Base-by-base conservation (phyloP, 2,113 vertebrate genomes). In the Ciconia stormi region DNA sequence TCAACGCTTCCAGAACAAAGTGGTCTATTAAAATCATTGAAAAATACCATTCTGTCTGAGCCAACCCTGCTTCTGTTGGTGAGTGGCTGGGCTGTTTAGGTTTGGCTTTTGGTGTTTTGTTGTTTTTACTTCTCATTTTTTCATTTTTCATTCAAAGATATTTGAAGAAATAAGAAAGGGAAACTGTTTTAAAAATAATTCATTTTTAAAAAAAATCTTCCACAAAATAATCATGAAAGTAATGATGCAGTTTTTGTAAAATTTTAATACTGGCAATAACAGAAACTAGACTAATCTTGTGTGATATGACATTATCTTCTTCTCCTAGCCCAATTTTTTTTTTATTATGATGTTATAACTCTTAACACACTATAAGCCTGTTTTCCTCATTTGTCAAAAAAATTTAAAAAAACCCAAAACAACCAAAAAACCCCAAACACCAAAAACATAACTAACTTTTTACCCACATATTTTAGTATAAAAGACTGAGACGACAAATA, bases 151-250 rank as follows among this genome's bases (percentile, higher is more conserved):
- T 36, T 34, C 23, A 47, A 76, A 72, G 4, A 27, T 23, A 52
- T 58, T 69, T 38, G 18, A 82, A 74, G 5, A 74, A 70, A 42
- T 30, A 70, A 59, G 38, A n/a, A 44, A 53, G 4, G 11, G 11
- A 61, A 25, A 40, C 2, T 21, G 1, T n/a, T 77, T 49, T 32
- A 77, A 93, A 44, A 93, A 49, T 18, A 36, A 47, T 16, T 38
- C 0, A 2, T 22, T 1, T 22, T 1, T 14, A 42, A 59, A 88
- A 40, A 58, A 42, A 46, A 14, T 11, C 19, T n/a, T 52, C 13
- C 7, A n/a, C 11, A 74, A 93, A 83, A 77, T 32, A 21, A 7
- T 34, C 0, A 40, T 38, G 10, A 52, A 61, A 62, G 34, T 52
- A 66, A 32, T 76, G 44, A 62, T 19, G 3, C 8, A 16, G 2